Conservation (phyloP, 2,797 vertebrate genomes). For the Danio choprae region DNA sequence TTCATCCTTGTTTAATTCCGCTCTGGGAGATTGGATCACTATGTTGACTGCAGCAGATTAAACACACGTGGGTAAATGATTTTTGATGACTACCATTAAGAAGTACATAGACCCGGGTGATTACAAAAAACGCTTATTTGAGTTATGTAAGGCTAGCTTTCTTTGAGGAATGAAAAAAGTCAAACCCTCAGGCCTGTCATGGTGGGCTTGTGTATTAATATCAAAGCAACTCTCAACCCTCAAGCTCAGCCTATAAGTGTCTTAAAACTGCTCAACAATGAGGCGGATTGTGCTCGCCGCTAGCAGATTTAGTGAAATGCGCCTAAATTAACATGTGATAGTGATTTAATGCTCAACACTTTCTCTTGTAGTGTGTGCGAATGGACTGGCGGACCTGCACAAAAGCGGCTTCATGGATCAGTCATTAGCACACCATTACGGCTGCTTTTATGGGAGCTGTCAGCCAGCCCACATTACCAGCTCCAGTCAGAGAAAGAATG, state of each 20-base stretch:
- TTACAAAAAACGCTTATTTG: conserved; percentile 17
- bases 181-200: not conserved
- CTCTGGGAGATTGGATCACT: conserved; percentile 21
- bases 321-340: conserved; percentile 49
- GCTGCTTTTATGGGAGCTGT: conserved; percentile 23
- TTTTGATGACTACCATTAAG: conserved; percentile 36
- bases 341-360: conserved; percentile 50
- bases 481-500: conserved; percentile 20
- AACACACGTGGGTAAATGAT: conserved; percentile 24
- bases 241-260: conserved; percentile 67
- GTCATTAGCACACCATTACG: conserved; percentile 48
- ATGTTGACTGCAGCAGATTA: conserved; percentile 23
- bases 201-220: conserved; percentile 65
- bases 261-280: conserved; percentile 67
- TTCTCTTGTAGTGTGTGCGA: conserved; percentile 33
- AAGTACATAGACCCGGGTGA: not conserved
- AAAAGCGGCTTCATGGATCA: conserved; percentile 44
- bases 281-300: conserved; percentile 62
- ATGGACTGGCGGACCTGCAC: conserved; percentile 6
- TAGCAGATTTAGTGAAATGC: conserved; percentile 63
- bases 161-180: not conserved
- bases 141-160: conserved; percentile 19
- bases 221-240: conserved; percentile 71
- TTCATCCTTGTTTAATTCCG: conserved; percentile 6
- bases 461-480: not conserved